Evolutionary conservation across 2,113 vertebrate genomes (phyloP), one percentile per base, ranked within the genome.

Genomic region (Cepphus grylle): DNA sequence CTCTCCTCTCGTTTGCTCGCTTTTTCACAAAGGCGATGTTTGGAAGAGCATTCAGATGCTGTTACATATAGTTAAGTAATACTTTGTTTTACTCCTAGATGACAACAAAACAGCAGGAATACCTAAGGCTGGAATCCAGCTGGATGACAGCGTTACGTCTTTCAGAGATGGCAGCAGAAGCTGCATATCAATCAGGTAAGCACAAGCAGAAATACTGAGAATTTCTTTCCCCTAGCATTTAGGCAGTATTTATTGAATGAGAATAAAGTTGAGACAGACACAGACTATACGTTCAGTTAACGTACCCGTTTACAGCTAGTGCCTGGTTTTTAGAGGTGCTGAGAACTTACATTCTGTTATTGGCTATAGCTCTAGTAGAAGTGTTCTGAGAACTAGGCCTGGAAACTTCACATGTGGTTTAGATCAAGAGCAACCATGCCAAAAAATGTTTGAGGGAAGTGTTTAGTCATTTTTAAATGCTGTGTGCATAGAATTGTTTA

Each of bases 161-260:
- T 8, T 98, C 98, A 4, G 98, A 98, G 88, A 98, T 98, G 98
- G 98, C 98, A 20, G 98, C 98, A 32, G 98, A 98, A 94, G 98
- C 98, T 11, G 98, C 98, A 0, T 98, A 98, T 88, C 98, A 98
- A 1, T 96, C 98, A 22, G 98, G 98, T 98, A 95, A 53, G 16
- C 59, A 80, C 62, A 80, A 84, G 16, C 59, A 80, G 66, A 77
- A 79, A 9, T 26, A 5, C 12, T 3, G 34, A 59, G 25, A 10
- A 25, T 34, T n/a, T 42, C 67, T 32, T 81, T 83, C 38, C 62
- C 36, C 29, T 30, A 8, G 9, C 25, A 16, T 18, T 52, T 20
- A 40, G 36, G 40, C 58, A 45, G 50, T 11, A 47, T n/a, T 81
- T 38, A 42, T 3, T 52, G 45, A 55, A 12, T 10, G 7, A 38